Base-by-base conservation (phyloP, 2,888 invertebrate genomes). In the Diplazon laetatorius region DNA sequence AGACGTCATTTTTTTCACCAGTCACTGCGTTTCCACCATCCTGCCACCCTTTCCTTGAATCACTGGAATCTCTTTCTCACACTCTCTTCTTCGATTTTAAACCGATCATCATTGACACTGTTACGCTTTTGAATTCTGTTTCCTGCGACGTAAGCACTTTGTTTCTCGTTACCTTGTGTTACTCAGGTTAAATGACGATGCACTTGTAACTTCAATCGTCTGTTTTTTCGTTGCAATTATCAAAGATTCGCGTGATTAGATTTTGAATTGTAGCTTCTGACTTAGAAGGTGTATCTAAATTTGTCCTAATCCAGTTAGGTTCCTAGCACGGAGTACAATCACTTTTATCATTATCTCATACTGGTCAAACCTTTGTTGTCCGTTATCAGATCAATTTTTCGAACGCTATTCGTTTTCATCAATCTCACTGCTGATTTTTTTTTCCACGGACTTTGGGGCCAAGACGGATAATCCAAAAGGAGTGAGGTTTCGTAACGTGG, bases 1-100 rank as follows among this genome's bases (percentile, higher is more conserved):
- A 12, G n/a, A n/a, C 42, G 42, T 42, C n/a, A 12, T 12, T n/a
- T n/a, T 42, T 10, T 12, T 8, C 42, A 4, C 2, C 42, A 2
- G 6, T 39, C 6, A 9, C n/a, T 66, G 30, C 30, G 16, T 63
- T 37, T 55, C 39, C 42, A 39, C 42, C 22, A 44, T 39, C 42
- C 25, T 50, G 22, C n/a, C 44, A 37, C 22, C 59, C 39, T 18
- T 42, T 20, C 14, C 30, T 14, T 37, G 44, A 62, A 63, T 62
- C 71, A 76, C 50, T n/a, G 44, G 18, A 42, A 48, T 25, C 55
- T 75, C 71, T 66, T 39, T 55, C 75, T 44, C 22, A 55, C 66
- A 44, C 62, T 46, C 39, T 30, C 30, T 30, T 60, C 48, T 30
- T 30, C 60, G 46, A 74, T 68, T 62, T 60, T 18, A n/a, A n/a